Conservation (phyloP, 2,888 invertebrate species). For the Scaptomyza polygonia region DNA sequence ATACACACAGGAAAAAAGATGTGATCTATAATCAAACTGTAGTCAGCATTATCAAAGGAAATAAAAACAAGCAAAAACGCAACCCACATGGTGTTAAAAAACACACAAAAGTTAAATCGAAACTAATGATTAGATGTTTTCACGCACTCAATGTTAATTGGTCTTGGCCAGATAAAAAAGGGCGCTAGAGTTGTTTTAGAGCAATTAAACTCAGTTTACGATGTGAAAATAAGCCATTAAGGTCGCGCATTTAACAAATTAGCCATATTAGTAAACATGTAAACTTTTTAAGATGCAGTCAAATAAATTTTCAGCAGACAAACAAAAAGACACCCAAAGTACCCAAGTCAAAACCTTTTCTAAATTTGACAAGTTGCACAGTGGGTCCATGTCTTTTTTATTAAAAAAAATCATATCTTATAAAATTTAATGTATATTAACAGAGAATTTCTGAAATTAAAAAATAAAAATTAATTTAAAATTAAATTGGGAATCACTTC, state of each 20-base stretch:
- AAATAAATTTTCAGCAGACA: constrained; percentile 13
- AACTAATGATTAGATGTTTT: no score
- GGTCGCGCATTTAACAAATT: constrained; percentile 78
- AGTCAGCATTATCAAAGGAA: background rate
- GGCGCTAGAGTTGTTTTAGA: constrained; percentile 17
- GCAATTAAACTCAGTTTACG: constrained; percentile 74
- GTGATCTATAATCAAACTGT: no score
- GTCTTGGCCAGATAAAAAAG: background rate
- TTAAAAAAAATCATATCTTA: no score
- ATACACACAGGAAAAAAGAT: no score
- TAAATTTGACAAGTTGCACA: no score
- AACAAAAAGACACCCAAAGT: constrained; percentile 7
- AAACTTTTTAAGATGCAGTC: constrained; percentile 58
- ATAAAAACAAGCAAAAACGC: background rate
- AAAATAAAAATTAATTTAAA: background rate
- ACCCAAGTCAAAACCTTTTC: background rate
- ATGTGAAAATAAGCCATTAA: constrained; percentile 78
- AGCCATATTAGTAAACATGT: constrained; percentile 73
- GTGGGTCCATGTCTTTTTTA: no score
- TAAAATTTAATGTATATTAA: no score
- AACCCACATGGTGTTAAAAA: no score
- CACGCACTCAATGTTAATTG: constrained; percentile 58
- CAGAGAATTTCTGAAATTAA: no score
- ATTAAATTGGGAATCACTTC: no score
- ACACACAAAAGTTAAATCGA: background rate